Conservation (phyloP, 2,113 vertebrate genomes). For the Hipposideros armiger region DNA sequence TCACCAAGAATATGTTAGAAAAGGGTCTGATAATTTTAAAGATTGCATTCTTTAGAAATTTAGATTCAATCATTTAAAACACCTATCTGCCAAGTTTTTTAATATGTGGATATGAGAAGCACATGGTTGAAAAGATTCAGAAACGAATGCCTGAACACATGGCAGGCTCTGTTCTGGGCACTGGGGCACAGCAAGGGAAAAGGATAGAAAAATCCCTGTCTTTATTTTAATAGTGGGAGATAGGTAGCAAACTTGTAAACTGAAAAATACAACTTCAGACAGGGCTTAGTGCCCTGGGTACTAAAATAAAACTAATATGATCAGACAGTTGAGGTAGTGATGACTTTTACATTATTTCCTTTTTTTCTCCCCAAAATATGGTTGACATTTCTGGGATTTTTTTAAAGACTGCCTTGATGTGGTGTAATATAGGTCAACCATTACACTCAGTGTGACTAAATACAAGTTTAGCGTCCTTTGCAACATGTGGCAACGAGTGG, state of each 20-base stretch:
- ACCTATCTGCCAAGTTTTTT: not conserved
- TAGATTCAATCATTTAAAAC: not conserved
- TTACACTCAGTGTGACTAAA: not conserved
- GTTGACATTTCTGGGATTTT: constrained; percentile 25
- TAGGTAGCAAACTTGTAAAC: not conserved
- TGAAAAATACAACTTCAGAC: not conserved
- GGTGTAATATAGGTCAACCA: not conserved
- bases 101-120: not conserved
- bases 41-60: not conserved
- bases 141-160: too few species aligned
- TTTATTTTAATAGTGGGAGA: not conserved
- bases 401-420: constrained; percentile 38
- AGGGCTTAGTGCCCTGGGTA: not conserved
- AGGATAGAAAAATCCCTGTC: not conserved
- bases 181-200: not conserved
- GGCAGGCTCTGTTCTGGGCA: not conserved
- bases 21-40: constrained; percentile 28
- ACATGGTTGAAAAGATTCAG: not conserved
- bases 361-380: not conserved
- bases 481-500: not conserved
- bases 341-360: not conserved
- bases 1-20: not conserved
- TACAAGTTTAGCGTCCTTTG: not conserved
- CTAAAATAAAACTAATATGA: not conserved
- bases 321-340: not conserved